Base-by-base conservation (phyloP, 2,888 invertebrate genomes). In the Stomorhina lunata region DNA sequence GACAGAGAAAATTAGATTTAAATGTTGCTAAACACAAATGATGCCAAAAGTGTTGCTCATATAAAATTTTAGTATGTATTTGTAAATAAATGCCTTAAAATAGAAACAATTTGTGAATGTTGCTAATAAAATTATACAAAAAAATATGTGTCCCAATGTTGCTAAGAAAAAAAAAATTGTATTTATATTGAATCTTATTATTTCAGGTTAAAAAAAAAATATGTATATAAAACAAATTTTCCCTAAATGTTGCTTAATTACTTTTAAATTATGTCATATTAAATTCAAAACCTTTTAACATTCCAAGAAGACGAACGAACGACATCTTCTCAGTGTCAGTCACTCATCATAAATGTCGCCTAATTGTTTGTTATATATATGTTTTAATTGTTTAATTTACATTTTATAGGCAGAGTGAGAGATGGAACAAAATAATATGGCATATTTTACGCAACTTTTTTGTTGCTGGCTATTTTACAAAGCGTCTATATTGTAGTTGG, bases 311-410 rank as follows among this genome's bases (percentile, higher is more conserved):
- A n/a, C n/a, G n/a, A n/a, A n/a, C n/a, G n/a, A n/a, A n/a, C 57
- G 5, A 22, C 37, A 68, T 25, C 10, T 71, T 71, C n/a, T 71
- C 57, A 45, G 57, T 59, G 22, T 71, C 71, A 59, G 7, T 59
- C 25, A 59, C 27, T 43, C 12, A 55, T 43, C 12, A 55, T 65
- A 53, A 57, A 65, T 55, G 32, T 9, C 27, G 43, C 43, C 34
- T 45, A 61, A 61, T 37, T 40, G 40, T 68, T 76, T 22, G 37
- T 20, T 68, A 22, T 12, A n/a, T n/a, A n/a, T n/a, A 57, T 20
- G 25, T 61, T 53, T 69, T 48, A 76, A 66, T 65, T 66, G 29
- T 77, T 69, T 53, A n/a, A 61, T 53, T 69, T 63, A 29, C 43
- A 48, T 68, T 76, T 66, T 61, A 27, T 61, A 9, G 32, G 25